Conservation (phyloP, 2,113 vertebrate species). For the Chiloscyllium plagiosum region DNA sequence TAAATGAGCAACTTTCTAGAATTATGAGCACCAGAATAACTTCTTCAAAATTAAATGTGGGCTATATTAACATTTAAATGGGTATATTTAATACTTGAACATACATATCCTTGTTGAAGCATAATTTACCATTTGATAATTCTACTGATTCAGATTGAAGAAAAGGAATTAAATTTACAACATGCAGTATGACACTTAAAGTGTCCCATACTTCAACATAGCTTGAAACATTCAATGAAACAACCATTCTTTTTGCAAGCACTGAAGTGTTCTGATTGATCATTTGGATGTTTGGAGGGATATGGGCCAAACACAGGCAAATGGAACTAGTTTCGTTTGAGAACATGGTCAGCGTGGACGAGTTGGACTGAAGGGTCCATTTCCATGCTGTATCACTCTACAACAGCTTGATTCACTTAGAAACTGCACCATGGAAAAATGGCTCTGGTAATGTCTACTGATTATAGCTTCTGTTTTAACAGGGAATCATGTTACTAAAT, state of each 20-base stretch:
- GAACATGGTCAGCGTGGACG: too few relatives aligned
- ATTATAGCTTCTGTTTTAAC: not conserved
- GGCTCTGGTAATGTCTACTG: not conserved
- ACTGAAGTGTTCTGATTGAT: not conserved
- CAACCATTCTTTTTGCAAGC: not conserved
- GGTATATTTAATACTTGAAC: not conserved
- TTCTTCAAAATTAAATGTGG: not conserved
- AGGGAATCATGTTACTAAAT: not conserved
- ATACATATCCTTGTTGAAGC: not conserved
- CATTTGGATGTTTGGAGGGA: too few relatives aligned
- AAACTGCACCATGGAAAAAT: not conserved
- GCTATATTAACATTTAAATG: not conserved
- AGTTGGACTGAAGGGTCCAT: too few relatives aligned
- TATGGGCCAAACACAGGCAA: too few relatives aligned
- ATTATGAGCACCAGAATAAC: not conserved
- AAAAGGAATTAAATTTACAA: not conserved
- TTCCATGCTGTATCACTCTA: too few relatives aligned
- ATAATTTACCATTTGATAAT: not conserved
- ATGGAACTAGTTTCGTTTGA: too few relatives aligned
- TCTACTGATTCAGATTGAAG: not conserved
- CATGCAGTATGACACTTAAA: not conserved
- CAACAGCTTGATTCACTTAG: not conserved
- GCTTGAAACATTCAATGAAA: not conserved
- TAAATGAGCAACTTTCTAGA: not conserved
- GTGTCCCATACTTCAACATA: not conserved